Evolutionary conservation across 2,888 invertebrate genomes (phyloP).

Genomic region (Rosalia funebris): DNA sequence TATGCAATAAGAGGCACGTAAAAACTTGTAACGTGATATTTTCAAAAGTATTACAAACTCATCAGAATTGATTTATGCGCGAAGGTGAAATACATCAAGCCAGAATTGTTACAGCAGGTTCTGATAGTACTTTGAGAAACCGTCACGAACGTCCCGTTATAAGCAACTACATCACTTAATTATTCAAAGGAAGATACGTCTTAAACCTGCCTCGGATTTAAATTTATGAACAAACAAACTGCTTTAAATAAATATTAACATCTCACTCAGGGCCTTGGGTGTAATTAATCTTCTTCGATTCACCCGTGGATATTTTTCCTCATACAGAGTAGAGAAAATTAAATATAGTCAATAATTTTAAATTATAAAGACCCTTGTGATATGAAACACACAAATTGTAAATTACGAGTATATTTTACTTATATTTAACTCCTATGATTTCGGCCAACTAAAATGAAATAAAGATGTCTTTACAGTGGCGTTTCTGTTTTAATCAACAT

Average conservation of each 20-base stretch:
- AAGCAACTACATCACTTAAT: conserved; percentile 28
- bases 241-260: conserved; percentile 2
- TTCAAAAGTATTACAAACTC: conserved; percentile 19
- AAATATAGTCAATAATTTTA: neutral
- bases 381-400: too few relatives aligned
- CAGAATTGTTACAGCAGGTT: conserved; percentile 28
- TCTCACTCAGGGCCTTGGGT: neutral
- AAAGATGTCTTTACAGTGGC: too few relatives aligned
- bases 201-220: neutral
- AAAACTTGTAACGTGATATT: conserved; percentile 5
- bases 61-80: conserved; percentile 21
- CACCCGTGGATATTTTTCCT: neutral
- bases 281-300: neutral
- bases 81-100: conserved; percentile 19
- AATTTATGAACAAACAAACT: conserved; percentile 2
- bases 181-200: conserved; percentile 26
- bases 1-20: conserved; percentile 1
- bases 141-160: conserved; percentile 32
- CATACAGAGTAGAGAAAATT: neutral
- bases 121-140: conserved; percentile 22
- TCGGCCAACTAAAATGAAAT: too few relatives aligned
- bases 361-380: too few relatives aligned
- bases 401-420: too few relatives aligned
- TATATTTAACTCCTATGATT: too few relatives aligned
- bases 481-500: too few relatives aligned